Base-by-base conservation (phyloP, 2,797 vertebrate species). In the Hipposideros larvatus region DNA sequence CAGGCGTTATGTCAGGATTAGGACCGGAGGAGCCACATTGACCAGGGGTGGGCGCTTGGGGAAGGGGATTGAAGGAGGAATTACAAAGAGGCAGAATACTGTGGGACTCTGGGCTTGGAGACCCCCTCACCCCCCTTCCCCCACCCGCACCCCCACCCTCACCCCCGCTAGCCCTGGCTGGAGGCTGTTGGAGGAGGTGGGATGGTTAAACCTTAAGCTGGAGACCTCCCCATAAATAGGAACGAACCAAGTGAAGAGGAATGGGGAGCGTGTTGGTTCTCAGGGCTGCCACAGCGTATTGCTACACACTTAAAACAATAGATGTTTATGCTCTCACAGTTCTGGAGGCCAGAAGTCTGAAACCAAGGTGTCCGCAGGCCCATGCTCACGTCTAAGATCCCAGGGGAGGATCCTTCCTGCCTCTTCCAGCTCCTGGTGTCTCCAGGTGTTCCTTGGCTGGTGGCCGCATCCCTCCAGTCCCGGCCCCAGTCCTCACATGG, bases 271-370 rank as follows among this genome's bases (percentile, higher is more conserved):
- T 4, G 1, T 5, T 6, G 4, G 18, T 31, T 48, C 18, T n/a
- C 4, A 4, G 55, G 48, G 37, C 22, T 7, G 16, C 31, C 2
- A 0, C 2, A 11, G 1, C 0, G 4, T 15, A 0, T 22, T 2
- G 9, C 31, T 22, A 18, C 70, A 48, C 3, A 15, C 55, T 18
- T 7, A 1, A 41, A 59, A 75, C 41, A 16, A 8, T 1, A 19
- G 55, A 21, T 4, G 2, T 22, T 43, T 28, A 14, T 43, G 24
- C 28, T 28, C 6, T 24, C 1, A 1, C 0, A 1, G 10, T 22
- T 18, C 55, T 2, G 31, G 66, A 74, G 77, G 73, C 21, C 5
- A 2, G 66, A 46, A 15, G 9, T 16, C 34, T 16, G 9, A 7
- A 31, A 28, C 9, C 0, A 0, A 13, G 65, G 65, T 26, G 28